These are phyloP conservation scores for Lepisosteus oculatus DNA, from an alignment of 2,113 vertebrate species.

Conservation along the genomic window DNA sequence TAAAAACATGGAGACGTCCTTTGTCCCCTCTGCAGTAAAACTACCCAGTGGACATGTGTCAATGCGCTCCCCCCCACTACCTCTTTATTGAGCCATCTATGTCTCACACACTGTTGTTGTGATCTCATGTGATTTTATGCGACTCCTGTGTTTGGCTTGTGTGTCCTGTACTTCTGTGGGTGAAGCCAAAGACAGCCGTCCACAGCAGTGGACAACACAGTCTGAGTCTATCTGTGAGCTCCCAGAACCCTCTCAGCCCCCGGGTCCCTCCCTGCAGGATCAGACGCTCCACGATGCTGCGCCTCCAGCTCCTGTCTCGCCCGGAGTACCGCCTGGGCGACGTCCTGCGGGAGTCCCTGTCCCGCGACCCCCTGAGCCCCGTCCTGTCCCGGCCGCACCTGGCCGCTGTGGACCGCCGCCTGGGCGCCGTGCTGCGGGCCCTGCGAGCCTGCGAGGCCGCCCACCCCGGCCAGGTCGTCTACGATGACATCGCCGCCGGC, in stretches of 20 bases:
- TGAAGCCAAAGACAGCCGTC: no score
- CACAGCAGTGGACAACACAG: neutral
- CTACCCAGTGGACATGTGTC: no score
- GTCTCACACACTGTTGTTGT: no score
- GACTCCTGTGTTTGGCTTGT: no score
- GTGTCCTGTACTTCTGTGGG: no score
- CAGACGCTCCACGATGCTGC: conserved; percentile 66
- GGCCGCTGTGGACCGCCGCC: conserved; percentile 56
- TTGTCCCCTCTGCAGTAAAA: no score
- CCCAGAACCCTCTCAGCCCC: neutral
- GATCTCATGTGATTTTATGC: no score
- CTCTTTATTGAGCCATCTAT: no score
- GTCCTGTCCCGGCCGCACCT: conserved; percentile 69
- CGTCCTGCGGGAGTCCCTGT: conserved; percentile 63
- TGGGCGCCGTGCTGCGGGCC: conserved; percentile 45
- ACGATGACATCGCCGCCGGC: conserved; percentile 40
- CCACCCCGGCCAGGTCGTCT: conserved; percentile 36
- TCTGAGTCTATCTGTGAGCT: neutral
- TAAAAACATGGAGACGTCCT: no score
- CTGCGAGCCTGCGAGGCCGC: conserved; percentile 41
- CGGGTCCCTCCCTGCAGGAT: conserved; percentile 48
- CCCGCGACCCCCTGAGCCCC: conserved; percentile 58
- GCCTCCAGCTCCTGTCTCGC: conserved; percentile 62
- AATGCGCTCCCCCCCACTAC: no score
- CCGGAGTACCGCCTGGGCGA: conserved; percentile 62